phyloP scores from a whole-genome alignment of 1,140 invertebrate species.

The Leptopilina clavipes region DNA sequence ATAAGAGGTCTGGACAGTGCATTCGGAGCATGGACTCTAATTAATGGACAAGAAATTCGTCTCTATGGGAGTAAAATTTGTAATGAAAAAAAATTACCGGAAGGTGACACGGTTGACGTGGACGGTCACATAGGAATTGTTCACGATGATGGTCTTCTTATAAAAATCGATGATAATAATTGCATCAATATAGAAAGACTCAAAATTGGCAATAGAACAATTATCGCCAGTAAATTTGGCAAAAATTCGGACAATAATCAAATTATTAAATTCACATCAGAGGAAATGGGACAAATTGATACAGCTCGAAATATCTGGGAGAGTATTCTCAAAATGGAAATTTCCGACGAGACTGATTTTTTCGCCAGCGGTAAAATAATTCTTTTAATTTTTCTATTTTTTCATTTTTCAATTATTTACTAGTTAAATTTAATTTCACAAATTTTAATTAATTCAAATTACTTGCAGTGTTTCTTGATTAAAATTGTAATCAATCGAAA shows the following conservation, averaged over 20 bases:
- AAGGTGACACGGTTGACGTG: slow-evolving; percentile 79
- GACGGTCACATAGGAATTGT: slow-evolving; percentile 82
- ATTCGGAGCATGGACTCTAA: slow-evolving; percentile 89
- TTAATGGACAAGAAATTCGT: slow-evolving; percentile 81
- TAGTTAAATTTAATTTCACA: no score
- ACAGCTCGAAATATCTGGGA: slow-evolving; percentile 85
- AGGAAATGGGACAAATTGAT: slow-evolving; percentile 82
- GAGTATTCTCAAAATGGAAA: slow-evolving; percentile 85
- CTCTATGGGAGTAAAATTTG: slow-evolving; percentile 89
- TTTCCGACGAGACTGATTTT: slow-evolving; percentile 91
- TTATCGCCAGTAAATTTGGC: slow-evolving; percentile 88
- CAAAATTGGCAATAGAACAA: slow-evolving; percentile 87
- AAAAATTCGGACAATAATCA: slow-evolving; percentile 70
- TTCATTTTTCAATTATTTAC: no score
- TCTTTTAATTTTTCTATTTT: no score
- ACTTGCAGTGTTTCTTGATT: no score
- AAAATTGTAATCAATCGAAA: no score
- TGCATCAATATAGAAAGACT: slow-evolving; percentile 86
- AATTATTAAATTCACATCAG: slow-evolving; percentile 83
- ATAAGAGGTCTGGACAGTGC: slow-evolving; percentile 94
- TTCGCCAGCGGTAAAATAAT: slow-evolving; percentile 83
- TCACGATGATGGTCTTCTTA: slow-evolving; percentile 86
- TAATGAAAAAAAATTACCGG: slow-evolving; percentile 76
- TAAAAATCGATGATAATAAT: slow-evolving; percentile 85
- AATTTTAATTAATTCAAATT: no score